These are phyloP conservation scores for Leptinotarsa haldemani DNA, from an alignment of 2,888 invertebrate species.

Conservation along the genomic window DNA sequence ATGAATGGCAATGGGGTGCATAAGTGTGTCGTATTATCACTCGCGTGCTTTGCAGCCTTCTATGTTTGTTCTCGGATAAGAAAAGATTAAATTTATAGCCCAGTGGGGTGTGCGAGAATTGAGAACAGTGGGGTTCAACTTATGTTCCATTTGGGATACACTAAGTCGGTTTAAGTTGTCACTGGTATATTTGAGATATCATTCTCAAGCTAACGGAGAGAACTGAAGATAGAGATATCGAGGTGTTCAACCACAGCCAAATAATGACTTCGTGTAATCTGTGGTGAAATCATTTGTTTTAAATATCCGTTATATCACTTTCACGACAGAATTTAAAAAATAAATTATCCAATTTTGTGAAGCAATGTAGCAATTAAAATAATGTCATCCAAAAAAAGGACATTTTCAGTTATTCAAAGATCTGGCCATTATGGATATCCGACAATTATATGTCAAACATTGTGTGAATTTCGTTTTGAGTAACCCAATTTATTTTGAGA, in stretches of 20 bases:
- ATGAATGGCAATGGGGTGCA: slow-evolving; percentile 42
- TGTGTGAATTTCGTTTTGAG: no score
- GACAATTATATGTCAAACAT: no score
- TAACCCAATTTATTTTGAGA: no score
- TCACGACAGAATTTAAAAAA: no score
- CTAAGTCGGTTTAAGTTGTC: neutral
- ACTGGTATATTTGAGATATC: neutral
- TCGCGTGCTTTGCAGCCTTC: slow-evolving; percentile 27
- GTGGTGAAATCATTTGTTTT: no score
- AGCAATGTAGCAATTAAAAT: no score
- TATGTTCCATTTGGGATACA: slow-evolving; percentile 9
- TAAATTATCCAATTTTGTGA: no score
- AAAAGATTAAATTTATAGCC: slow-evolving; percentile 43
- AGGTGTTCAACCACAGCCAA: neutral
- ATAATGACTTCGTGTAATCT: no score
- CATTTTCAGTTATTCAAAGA: no score
- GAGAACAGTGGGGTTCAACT: slow-evolving; percentile 6
- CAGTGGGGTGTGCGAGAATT: slow-evolving; percentile 35
- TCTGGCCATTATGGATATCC: no score
- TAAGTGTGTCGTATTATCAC: slow-evolving; percentile 44
- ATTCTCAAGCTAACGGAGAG: neutral
- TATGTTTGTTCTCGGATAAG: slow-evolving; percentile 44
- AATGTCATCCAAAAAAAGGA: no score
- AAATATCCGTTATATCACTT: no score
- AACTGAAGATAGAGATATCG: neutral